Percentiles rank a stretch among this genome's conserved stretches.
Evolutionary conservation across 2,888 invertebrate species (phyloP).

Genomic region (Chrysina gloriosa): DNA sequence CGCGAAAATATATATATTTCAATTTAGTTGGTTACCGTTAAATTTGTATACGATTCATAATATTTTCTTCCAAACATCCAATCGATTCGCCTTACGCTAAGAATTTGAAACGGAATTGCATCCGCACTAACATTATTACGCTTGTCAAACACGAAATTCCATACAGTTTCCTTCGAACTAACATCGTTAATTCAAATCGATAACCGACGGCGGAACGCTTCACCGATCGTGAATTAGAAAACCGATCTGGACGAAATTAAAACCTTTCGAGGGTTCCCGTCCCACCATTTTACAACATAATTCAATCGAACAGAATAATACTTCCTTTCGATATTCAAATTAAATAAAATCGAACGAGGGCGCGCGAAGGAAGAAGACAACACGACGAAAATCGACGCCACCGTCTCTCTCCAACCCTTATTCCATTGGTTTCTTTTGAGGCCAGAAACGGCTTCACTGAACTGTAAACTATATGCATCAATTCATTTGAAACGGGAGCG

Average conservation of each 20-base stretch:
- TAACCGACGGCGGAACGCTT: neutral
- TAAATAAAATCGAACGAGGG: slow-evolving; percentile 12
- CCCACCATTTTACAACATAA: slow-evolving; percentile 8
- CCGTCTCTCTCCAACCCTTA: neutral
- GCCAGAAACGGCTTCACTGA: slow-evolving; percentile 10
- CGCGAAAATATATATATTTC: no score
- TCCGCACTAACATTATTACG: no score
- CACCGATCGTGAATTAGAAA: neutral
- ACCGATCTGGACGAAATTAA: slow-evolving; percentile 20
- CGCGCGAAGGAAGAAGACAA: neutral
- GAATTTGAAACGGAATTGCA: no score
- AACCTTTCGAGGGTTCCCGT: neutral
- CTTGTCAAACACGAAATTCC: neutral
- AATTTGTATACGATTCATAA: no score
- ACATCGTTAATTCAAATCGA: slow-evolving; percentile 7
- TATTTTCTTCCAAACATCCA: no score
- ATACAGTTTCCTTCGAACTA: neutral
- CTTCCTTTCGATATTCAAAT: slow-evolving; percentile 27
- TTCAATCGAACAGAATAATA: slow-evolving; percentile 17
- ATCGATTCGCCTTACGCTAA: no score
- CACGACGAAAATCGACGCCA: neutral
- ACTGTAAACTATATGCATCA: slow-evolving; percentile 32
- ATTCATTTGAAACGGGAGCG: slow-evolving; percentile 11
- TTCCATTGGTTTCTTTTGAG: slow-evolving; percentile 1
- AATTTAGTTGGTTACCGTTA: no score